Percentiles rank a stretch among this genome's conserved stretches.
Conservation (phyloP, 2,888 invertebrate species). For the Panzeria rudis region DNA sequence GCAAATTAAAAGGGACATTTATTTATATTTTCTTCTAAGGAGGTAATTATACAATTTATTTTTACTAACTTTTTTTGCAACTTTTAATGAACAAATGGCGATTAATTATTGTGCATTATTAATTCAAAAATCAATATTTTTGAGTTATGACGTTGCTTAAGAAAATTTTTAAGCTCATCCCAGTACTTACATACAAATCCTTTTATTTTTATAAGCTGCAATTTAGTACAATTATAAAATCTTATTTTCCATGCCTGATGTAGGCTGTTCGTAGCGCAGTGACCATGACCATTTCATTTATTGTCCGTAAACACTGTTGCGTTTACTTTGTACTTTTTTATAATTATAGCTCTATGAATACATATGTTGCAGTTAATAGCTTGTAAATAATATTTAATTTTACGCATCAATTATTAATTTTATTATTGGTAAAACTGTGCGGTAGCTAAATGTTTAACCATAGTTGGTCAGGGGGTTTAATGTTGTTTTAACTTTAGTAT, state of each 20-base stretch:
- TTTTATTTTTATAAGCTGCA: background rate
- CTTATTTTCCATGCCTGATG: background rate
- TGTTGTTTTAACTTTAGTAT: background rate
- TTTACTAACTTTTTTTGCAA: no score
- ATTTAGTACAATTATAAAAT: background rate
- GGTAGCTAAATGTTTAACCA: background rate
- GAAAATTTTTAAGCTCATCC: no score
- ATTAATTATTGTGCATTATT: no score
- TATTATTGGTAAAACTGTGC: slow-evolving; percentile 65
- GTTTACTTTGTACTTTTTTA: slow-evolving; percentile 12
- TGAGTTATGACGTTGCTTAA: no score
- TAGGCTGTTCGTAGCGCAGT: slow-evolving; percentile 15
- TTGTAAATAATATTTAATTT: slow-evolving; percentile 80
- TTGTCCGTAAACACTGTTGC: slow-evolving; percentile 36
- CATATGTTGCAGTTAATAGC: slow-evolving; percentile 49
- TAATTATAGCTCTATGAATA: slow-evolving; percentile 34
- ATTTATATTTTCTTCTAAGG: no score
- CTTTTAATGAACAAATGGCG: no score
- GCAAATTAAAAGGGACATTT: no score
- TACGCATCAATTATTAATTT: slow-evolving; percentile 78
- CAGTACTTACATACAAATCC: no score
- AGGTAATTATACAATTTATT: no score
- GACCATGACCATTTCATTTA: slow-evolving; percentile 42
- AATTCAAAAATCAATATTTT: no score
- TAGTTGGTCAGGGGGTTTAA: background rate